Conservation (phyloP, 1,140 invertebrate genomes). For the Drosophila equinoxialis region DNA sequence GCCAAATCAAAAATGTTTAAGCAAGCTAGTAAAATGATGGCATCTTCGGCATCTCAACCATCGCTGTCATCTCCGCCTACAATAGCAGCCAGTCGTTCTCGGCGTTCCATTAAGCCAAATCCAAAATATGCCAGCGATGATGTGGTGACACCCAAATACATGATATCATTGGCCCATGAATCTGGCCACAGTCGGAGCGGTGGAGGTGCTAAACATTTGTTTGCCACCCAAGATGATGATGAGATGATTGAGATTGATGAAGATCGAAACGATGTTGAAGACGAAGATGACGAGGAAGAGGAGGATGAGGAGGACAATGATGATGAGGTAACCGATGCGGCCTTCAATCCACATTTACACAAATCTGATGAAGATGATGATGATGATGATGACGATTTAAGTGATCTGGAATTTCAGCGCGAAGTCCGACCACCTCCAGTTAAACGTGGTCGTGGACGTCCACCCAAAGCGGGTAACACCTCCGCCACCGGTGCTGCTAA, state of each 20-base stretch:
- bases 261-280: slow-evolving; percentile 54
- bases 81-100: slow-evolving; percentile 72
- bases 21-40: slow-evolving; percentile 15
- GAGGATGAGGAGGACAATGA: slow-evolving; percentile 56
- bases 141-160: slow-evolving; percentile 73
- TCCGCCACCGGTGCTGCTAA: neutral
- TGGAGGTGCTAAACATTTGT: slow-evolving; percentile 43
- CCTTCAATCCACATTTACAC: slow-evolving; percentile 68
- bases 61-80: slow-evolving; percentile 59
- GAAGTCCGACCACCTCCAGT: slow-evolving; percentile 42
- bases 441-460: slow-evolving; percentile 72
- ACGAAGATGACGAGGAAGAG: slow-evolving; percentile 57
- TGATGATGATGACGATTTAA: slow-evolving; percentile 60
- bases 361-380: slow-evolving; percentile 72
- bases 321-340: slow-evolving; percentile 58
- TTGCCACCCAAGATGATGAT: slow-evolving; percentile 27
- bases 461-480: slow-evolving; percentile 43
- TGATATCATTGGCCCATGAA: slow-evolving; percentile 29
- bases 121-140: slow-evolving; percentile 80
- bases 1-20: slow-evolving; percentile 59
- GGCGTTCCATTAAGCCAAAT: slow-evolving; percentile 82
- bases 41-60: slow-evolving; percentile 14
- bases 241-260: slow-evolving; percentile 49
- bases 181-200: slow-evolving; percentile 8
- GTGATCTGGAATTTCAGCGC: slow-evolving; percentile 58